phyloP scores from a whole-genome alignment of 2,888 invertebrate genomes.

The Epistrophella euchroma region DNA sequence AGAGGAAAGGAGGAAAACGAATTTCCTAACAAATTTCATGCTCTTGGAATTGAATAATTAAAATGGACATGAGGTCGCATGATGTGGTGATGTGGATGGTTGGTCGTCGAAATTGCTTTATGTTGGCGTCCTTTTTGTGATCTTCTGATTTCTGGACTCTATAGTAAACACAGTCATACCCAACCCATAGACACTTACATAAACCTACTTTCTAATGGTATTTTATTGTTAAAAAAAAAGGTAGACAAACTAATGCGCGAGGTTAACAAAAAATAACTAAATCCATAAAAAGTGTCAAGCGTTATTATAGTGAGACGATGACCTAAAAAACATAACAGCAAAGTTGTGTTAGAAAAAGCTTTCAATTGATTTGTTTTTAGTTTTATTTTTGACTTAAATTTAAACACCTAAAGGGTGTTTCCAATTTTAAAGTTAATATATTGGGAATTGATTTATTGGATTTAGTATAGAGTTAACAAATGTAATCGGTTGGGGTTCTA shows the following conservation, averaged over 20 bases:
- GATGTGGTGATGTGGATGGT: constrained; percentile 60
- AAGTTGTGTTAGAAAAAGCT: constrained; percentile 22
- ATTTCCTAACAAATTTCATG: constrained; percentile 68
- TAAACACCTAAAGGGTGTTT: no score
- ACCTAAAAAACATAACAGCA: constrained; percentile 2
- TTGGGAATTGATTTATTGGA: no score
- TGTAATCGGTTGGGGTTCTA: no score
- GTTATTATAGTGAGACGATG: neutral
- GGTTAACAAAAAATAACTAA: constrained; percentile 6
- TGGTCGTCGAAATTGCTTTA: constrained; percentile 41
- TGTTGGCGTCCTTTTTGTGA: neutral
- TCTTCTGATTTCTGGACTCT: constrained; percentile 49
- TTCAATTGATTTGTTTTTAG: constrained; percentile 15
- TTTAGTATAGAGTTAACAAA: no score
- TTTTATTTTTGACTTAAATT: neutral
- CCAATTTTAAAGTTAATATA: no score
- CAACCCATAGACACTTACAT: neutral
- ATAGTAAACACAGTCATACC: neutral
- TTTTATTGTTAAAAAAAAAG: constrained; percentile 64
- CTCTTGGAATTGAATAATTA: constrained; percentile 74
- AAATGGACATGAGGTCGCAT: constrained; percentile 73
- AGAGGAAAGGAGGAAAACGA: constrained; percentile 2
- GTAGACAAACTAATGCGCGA: neutral
- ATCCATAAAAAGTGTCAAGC: constrained; percentile 29
- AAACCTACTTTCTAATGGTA: constrained; percentile 61